Evolutionary conservation across 2,113 vertebrate genomes (phyloP).

Genomic region (Bolborhynchus lineola): DNA sequence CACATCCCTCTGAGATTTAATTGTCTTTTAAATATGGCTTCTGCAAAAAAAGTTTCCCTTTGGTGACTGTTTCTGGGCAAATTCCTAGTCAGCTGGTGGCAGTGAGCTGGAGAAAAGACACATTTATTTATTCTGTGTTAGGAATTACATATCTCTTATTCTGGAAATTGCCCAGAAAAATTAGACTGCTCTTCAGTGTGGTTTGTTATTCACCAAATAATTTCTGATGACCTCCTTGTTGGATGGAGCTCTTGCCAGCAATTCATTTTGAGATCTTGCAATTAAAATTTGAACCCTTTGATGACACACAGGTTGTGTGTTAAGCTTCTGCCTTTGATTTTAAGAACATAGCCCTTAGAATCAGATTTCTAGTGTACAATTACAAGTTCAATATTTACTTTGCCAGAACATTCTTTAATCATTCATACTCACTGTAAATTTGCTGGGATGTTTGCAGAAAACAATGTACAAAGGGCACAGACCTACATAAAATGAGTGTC

Average conservation of each 20-base stretch:
- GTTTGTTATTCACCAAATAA: neutral
- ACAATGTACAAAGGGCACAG: conserved; percentile 22
- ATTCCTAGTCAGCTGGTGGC: neutral
- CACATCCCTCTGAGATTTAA: neutral
- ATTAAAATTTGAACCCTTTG: neutral
- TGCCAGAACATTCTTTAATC: conserved; percentile 22
- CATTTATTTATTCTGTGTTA: neutral
- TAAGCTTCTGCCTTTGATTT: neutral
- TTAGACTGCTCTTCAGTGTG: neutral
- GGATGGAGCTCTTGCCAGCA: neutral
- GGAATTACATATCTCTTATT: neutral
- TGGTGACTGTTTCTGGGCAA: neutral
- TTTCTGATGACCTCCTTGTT: neutral
- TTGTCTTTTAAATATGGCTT: neutral
- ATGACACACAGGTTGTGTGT: neutral
- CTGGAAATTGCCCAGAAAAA: neutral
- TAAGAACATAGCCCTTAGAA: neutral
- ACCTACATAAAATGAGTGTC: neutral
- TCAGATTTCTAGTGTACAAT: neutral
- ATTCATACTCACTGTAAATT: neutral
- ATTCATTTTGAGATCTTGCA: neutral
- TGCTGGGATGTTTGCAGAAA: conserved; percentile 37
- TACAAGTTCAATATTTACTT: conserved; percentile 17
- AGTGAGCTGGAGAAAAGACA: neutral
- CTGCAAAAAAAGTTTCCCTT: neutral